Base-by-base conservation (phyloP, 2,113 vertebrate genomes). In the western clawed frog (Xenopus tropicalis) region DNA sequence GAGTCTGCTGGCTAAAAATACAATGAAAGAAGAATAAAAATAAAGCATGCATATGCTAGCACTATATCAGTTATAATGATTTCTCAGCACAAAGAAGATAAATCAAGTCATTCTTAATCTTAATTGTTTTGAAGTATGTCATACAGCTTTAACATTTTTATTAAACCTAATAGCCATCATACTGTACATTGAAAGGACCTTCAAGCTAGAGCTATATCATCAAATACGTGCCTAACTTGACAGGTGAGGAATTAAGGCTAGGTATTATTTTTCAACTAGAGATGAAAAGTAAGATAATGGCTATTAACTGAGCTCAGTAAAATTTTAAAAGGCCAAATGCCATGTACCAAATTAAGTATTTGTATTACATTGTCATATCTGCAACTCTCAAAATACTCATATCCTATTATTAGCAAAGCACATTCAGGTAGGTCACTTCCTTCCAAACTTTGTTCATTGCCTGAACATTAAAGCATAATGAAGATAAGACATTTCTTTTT, bases 41-140 rank as follows among this genome's bases (percentile, higher is more conserved):
- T 69, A 75, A 75, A 75, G 66, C 66, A 62, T 75, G 72, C 72
- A 75, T 75, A 75, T 75, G 72, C 66, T 75, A 69, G 72, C 72
- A 69, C 46, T 75, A 61, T 69, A 75, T 54, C 57, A 51, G 46
- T 46, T 22, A 16, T 74, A 74, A 74, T 75, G 66, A 69, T 75
- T 75, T 69, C 66, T 69, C 58, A 21, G 44, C 37, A 37, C 43
- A 61, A 58, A 69, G n/a, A 8, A 75, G 56, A 69, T 75, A 75
- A 69, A 75, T 75, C 72, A 75, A 62, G 24, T 24, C 43, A 75
- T 61, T 75, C 44, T 69, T 51, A 68, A 75, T 75, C 72, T 69
- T 75, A 75, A 75, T 75, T 75, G 72, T 75, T 75, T 75, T 75
- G 65, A 68, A 75, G 66, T 69, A 75, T 75, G 72, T 75, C 72